A percentile compares a stretch with the other conserved stretches of the same genome.
Conservation (phyloP, 53 echinoderm and acorn worm genomes). For the Stichopus horrens region DNA sequence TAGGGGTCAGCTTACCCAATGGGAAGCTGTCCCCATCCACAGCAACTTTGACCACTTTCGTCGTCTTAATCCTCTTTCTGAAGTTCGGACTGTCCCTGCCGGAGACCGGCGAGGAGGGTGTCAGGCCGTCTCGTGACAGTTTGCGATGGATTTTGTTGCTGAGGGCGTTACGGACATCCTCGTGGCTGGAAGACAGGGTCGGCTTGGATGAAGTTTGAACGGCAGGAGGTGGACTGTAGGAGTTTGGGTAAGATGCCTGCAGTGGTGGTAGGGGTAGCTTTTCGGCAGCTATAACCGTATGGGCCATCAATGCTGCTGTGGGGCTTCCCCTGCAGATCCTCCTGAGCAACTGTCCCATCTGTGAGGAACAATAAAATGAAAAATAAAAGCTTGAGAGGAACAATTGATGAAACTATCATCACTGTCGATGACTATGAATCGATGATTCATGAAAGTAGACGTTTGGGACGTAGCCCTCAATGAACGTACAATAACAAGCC, state of each 20-base stretch:
- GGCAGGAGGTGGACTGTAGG: constrained; percentile 40
- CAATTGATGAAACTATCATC: too few relatives aligned
- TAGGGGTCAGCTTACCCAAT: constrained; percentile 6
- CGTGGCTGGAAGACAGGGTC: constrained; percentile 14
- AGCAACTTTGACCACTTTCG: constrained; percentile 17
- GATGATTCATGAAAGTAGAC: too few relatives aligned
- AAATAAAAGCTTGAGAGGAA: neutral
- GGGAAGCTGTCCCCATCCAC: constrained; percentile 39
- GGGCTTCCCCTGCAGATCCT: constrained; percentile 69
- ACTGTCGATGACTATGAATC: too few relatives aligned
- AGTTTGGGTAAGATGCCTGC: constrained; percentile 45
- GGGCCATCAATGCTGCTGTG: constrained; percentile 24
- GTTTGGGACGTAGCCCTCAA: too few relatives aligned
- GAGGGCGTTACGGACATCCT: constrained; percentile 37
- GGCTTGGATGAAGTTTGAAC: neutral
- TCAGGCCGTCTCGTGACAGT: constrained; percentile 20
- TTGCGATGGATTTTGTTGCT: constrained; percentile 46
- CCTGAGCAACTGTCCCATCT: constrained; percentile 79
- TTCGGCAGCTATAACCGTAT: neutral
- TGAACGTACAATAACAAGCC: too few relatives aligned
- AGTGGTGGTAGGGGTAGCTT: constrained; percentile 26
- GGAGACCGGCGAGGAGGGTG: constrained; percentile 22
- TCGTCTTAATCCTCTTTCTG: constrained; percentile 6
- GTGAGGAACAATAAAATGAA: constrained; percentile 11
- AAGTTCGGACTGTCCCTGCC: constrained; percentile 15